Percentiles rank a stretch among this genome's conserved stretches.
Evolutionary conservation across 2,888 invertebrate genomes (phyloP).

Genomic region (Amblyjoppa proteus): DNA sequence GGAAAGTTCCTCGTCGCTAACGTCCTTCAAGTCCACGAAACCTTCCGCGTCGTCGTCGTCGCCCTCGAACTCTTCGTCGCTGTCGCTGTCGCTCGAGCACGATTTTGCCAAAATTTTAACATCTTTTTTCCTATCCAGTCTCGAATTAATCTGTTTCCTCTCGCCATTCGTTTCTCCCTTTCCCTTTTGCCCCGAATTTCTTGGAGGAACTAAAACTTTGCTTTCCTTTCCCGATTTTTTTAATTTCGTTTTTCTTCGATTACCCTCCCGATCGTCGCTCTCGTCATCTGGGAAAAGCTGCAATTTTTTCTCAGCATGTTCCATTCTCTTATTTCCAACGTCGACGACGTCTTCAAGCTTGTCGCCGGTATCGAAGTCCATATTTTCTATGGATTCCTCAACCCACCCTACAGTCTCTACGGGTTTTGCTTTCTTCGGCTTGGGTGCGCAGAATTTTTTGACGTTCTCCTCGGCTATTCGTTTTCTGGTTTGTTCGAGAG

Average conservation of each 20-base stretch:
- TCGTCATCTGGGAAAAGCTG: conserved; percentile 72
- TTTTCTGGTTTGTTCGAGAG: conserved; percentile 70
- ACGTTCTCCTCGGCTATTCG: conserved; percentile 70
- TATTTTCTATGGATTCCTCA: conserved; percentile 63
- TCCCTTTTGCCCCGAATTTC: neutral
- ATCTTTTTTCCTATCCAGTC: conserved; percentile 11
- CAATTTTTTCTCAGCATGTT: conserved; percentile 64
- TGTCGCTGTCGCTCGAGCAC: conserved; percentile 70
- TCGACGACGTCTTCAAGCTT: conserved; percentile 50
- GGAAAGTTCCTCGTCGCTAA: conserved; percentile 71
- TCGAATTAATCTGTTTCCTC: neutral
- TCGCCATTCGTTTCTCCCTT: neutral
- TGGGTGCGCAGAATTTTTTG: conserved; percentile 64
- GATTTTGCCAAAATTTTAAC: conserved; percentile 55
- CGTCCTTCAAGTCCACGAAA: conserved; percentile 69
- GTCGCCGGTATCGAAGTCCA: conserved; percentile 55
- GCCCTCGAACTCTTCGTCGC: conserved; percentile 69
- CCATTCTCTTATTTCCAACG: neutral
- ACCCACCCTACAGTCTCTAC: conserved; percentile 59
- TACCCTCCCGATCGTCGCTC: conserved; percentile 37
- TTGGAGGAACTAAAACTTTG: neutral
- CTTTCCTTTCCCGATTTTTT: neutral
- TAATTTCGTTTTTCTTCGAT: conserved; percentile 25
- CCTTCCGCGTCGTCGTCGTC: conserved; percentile 63
- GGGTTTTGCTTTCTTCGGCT: conserved; percentile 60